Evolutionary conservation across 2,113 vertebrate genomes (phyloP), one percentile per base, ranked within the genome.

Genomic region (Macquaria ambigua): DNA sequence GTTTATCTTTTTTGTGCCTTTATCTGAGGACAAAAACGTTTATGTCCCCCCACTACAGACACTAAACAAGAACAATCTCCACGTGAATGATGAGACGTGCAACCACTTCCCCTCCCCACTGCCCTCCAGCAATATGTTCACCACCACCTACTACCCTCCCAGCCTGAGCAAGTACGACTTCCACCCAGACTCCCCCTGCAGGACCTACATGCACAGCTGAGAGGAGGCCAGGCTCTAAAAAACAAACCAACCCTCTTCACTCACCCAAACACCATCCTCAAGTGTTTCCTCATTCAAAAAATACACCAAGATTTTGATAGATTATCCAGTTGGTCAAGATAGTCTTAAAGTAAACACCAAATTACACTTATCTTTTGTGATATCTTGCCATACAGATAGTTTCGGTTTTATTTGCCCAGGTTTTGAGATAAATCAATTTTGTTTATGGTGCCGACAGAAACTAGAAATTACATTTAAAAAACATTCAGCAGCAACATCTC

Each of bases 131-230:
- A 99, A 99, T 1, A 97, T 99, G 91, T 99, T 99, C 94, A 96
- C 97, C 1, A 98, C 98, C 88, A 98, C 98, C 37, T 99, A 99
- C 93, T 99, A 98, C 83, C 97, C 98, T 2, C 96, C 97, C 73
- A 96, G 96, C 39, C 93, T 98, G 91, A 96, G 97, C 91, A 99
- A 99, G 93, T 98, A 97, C 39, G 97, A 97, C 93, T 99, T 97
- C 95, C 95, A 97, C 53, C 95, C 97, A 0, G 98, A 99, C 86
- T 96, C 98, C 0, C 97, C 98, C 67, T 98, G 98, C 95, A 97
- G 97, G 96, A 96, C 96, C 94, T 99, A 97, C 96, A 95, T 97
- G 93, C 97, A 99, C 96, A 98, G 97, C 97, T 99, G 97, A 99
- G 91, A 81, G 55, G 78, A 69, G 37, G 28, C 48, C 25, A 0